phyloP scores from a whole-genome alignment of 2,888 invertebrate species.

The Octonoba sinensis region DNA sequence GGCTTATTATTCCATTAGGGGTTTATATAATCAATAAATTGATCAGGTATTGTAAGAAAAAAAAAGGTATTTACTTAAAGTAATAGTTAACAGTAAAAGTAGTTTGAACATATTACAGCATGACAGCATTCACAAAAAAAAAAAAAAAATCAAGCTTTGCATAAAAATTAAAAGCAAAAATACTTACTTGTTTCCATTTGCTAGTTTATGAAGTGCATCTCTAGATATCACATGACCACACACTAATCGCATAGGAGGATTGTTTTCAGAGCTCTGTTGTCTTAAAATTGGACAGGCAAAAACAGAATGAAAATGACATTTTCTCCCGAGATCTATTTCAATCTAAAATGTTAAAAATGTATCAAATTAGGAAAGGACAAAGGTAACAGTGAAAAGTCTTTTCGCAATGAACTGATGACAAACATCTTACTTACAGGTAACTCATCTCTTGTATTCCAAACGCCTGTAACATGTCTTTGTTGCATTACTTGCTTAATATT shows the following conservation, averaged over 20 bases:
- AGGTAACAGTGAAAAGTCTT: neutral
- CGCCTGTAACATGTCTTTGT: slow-evolving; percentile 88
- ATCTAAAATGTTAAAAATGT: slow-evolving; percentile 77
- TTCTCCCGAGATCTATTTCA: slow-evolving; percentile 92
- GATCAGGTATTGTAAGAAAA: neutral
- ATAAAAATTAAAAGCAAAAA: neutral
- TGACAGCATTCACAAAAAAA: no score
- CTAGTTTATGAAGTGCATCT: slow-evolving; percentile 95
- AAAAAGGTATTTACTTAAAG: no score
- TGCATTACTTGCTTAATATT: slow-evolving; percentile 94
- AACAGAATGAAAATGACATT: slow-evolving; percentile 94
- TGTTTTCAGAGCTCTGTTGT: slow-evolving; percentile 93
- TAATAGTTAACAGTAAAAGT: no score
- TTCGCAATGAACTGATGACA: no score
- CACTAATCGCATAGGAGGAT: slow-evolving; percentile 96
- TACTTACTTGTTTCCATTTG: slow-evolving; percentile 88
- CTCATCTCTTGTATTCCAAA: slow-evolving; percentile 94
- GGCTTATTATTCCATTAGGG: no score
- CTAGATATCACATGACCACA: slow-evolving; percentile 99
- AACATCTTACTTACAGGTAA: slow-evolving; percentile 81
- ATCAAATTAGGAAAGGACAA: neutral
- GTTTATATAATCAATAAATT: no score
- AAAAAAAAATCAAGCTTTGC: neutral
- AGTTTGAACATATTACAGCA: no score
- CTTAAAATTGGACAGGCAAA: slow-evolving; percentile 98